Conservation (phyloP, 2,888 invertebrate species). For the Drosophila neotestacea region DNA sequence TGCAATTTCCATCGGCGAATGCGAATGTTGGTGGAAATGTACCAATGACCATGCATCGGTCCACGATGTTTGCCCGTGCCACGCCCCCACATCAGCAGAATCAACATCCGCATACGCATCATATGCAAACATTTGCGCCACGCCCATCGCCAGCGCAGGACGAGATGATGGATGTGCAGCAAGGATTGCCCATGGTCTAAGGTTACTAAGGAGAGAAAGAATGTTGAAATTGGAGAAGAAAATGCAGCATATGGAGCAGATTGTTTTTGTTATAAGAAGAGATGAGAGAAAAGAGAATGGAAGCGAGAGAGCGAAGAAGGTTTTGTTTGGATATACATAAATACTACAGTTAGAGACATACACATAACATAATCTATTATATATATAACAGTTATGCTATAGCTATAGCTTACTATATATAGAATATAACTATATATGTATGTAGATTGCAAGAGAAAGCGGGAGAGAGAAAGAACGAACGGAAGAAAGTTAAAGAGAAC, state of each 20-base stretch:
- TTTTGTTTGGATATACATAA: constrained; percentile 65
- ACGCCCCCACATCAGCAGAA: constrained; percentile 81
- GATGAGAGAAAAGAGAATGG: no score
- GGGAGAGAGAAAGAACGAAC: neutral
- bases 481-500: neutral
- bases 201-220: constrained; percentile 37
- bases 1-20: constrained; percentile 81
- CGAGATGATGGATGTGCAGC: constrained; percentile 89
- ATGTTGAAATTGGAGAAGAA: neutral
- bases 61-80: constrained; percentile 80
- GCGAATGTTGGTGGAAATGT: constrained; percentile 55
- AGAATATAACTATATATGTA: constrained; percentile 24
- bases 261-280: constrained; percentile 48
- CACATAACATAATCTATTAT: constrained; percentile 41
- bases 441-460: constrained; percentile 34
- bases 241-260: constrained; percentile 6
- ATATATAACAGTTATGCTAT: constrained; percentile 46
- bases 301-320: constrained; percentile 13
- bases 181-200: constrained; percentile 87
- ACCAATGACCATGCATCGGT: constrained; percentile 72
- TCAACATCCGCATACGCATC: constrained; percentile 72
- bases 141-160: constrained; percentile 86
- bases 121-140: constrained; percentile 84
- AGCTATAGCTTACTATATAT: constrained; percentile 46
- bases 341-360: constrained; percentile 55